Evolutionary conservation across 2,113 vertebrate genomes (phyloP).

Genomic region (Dicrurus megarhynchus): DNA sequence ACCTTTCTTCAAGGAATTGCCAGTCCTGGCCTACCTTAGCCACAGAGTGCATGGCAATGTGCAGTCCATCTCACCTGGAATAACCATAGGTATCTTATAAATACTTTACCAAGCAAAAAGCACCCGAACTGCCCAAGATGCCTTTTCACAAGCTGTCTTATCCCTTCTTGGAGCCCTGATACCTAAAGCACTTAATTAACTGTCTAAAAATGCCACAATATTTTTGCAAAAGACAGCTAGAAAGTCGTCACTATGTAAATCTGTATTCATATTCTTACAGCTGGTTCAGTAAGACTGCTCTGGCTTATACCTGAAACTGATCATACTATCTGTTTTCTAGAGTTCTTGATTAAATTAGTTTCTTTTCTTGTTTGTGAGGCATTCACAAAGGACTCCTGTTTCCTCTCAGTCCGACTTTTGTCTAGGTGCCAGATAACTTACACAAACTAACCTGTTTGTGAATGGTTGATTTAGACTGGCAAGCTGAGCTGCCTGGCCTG

Average conservation of each 20-base stretch:
- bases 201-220: neutral
- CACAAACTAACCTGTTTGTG: neutral
- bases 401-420: neutral
- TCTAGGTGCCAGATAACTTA: neutral
- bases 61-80: neutral
- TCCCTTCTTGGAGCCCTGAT: neutral
- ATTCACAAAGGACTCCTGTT: neutral
- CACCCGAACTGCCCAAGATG: neutral
- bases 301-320: neutral
- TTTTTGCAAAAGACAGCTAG: neutral
- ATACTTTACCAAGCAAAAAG: neutral
- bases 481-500: neutral
- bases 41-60: neutral
- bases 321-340: neutral
- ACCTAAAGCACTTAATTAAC: neutral
- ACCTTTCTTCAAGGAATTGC: neutral
- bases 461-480: neutral
- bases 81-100: neutral
- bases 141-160: neutral
- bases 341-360: neutral
- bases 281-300: neutral
- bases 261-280: neutral
- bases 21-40: neutral
- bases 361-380: neutral
- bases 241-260: neutral